Conservation (phyloP, 2,113 vertebrate genomes). For the Kobus ellipsiprymnus region DNA sequence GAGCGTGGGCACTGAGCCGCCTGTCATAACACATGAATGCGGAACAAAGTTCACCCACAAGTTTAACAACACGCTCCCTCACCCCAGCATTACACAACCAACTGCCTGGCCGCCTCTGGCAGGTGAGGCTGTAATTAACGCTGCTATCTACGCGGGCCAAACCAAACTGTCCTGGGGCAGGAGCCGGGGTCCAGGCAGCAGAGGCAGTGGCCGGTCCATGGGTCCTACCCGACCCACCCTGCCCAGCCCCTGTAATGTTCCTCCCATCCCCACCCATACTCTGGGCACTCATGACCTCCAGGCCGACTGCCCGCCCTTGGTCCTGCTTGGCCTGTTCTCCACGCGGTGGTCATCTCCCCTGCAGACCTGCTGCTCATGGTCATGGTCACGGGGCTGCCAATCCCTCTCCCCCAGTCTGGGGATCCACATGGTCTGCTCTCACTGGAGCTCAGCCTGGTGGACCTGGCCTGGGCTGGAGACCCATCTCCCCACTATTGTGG, state of each 20-base stretch:
- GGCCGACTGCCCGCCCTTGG: too few species aligned
- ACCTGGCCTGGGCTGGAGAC: neutral
- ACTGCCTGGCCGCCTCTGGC: neutral
- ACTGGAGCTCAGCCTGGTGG: neutral
- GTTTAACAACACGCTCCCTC: neutral
- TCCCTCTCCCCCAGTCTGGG: neutral
- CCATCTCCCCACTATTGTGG: rapidly evolving
- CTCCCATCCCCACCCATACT: neutral
- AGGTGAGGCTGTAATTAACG: neutral
- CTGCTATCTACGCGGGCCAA: neutral
- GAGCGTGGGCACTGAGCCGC: neutral
- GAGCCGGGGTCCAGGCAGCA: neutral
- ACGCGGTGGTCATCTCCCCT: neutral
- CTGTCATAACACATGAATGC: neutral
- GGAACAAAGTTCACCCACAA: slow-evolving; percentile 25
- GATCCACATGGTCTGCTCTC: too few species aligned
- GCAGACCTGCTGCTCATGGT: neutral
- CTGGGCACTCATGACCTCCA: rapidly evolving
- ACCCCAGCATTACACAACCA: neutral
- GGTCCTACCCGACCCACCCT: neutral
- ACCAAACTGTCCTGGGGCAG: neutral
- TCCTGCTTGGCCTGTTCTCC: neutral
- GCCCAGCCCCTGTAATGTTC: neutral
- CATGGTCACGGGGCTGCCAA: neutral
- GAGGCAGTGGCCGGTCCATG: neutral